These are phyloP conservation scores for Heliconius melpomene DNA, from an alignment of 1,140 invertebrate genomes.

Conservation along the genomic window DNA sequence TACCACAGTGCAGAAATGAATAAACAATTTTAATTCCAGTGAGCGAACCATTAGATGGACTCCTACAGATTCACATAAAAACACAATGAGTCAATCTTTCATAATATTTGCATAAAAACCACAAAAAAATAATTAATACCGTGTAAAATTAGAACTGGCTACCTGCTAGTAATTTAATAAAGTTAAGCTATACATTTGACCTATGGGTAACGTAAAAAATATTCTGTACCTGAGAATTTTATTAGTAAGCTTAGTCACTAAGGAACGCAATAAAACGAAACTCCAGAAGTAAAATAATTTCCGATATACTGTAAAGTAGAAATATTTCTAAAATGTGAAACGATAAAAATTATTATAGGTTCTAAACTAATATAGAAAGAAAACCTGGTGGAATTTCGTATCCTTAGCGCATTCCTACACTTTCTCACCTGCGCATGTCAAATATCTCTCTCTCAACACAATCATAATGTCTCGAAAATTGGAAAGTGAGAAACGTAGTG, in stretches of 20 bases:
- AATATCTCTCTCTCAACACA: no score
- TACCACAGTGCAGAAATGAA: no score
- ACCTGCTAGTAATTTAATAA: not conserved
- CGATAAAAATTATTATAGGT: not conserved
- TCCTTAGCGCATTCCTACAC: no score
- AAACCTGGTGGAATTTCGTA: no score
- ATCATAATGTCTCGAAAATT: no score
- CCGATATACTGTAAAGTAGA: not conserved
- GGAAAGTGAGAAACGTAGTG: no score
- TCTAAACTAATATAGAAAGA: no score
- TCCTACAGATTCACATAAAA: no score
- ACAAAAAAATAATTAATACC: not conserved
- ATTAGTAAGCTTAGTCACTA: not conserved
- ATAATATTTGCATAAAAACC: not conserved
- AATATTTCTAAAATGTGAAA: not conserved
- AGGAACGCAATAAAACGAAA: slow-evolving; percentile 1
- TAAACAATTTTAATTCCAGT: no score
- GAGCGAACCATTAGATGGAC: no score
- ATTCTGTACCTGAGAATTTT: slow-evolving; percentile 11
- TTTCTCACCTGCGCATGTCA: no score
- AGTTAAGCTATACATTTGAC: not conserved
- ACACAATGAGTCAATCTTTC: not conserved
- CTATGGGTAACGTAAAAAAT: not conserved
- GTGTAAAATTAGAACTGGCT: not conserved
- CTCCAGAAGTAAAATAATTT: not conserved